Conservation (phyloP, 2,797 vertebrate species). For the Glossophaga mutica region DNA sequence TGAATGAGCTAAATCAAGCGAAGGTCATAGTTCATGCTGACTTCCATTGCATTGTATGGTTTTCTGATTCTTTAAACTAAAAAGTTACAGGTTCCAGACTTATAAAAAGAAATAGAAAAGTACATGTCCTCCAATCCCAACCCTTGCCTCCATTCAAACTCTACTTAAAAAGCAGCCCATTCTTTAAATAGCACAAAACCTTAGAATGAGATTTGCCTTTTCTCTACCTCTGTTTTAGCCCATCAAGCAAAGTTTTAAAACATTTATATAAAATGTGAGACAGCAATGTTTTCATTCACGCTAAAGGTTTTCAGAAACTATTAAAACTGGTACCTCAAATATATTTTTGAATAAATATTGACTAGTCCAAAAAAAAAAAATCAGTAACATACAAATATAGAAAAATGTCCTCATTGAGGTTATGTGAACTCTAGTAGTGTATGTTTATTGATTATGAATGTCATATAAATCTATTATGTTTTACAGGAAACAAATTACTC, state of each 20-base stretch:
- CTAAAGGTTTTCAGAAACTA: not conserved
- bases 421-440: not conserved
- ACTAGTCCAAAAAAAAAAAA: constrained; percentile 9
- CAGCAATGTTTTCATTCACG: not conserved
- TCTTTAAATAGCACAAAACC: not conserved
- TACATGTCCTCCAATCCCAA: not conserved
- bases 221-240: not conserved
- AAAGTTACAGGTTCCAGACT: not conserved
- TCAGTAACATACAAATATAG: not conserved
- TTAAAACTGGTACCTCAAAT: not conserved
- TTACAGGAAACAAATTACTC: not conserved
- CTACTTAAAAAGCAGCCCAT: not conserved
- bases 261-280: not conserved
- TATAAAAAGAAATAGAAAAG: not conserved
- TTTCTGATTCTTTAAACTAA: not conserved
- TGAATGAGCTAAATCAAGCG: not conserved
- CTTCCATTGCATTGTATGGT: not conserved
- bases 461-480: not conserved
- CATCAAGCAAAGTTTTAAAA: not conserved
- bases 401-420: not conserved
- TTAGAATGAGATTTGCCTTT: not conserved
- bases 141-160: not conserved
- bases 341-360: not conserved
- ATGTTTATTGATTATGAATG: not conserved
- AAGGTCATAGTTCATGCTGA: not conserved